Evolutionary conservation across 2,888 invertebrate species (phyloP).

Genomic region (Papilio protenor): DNA sequence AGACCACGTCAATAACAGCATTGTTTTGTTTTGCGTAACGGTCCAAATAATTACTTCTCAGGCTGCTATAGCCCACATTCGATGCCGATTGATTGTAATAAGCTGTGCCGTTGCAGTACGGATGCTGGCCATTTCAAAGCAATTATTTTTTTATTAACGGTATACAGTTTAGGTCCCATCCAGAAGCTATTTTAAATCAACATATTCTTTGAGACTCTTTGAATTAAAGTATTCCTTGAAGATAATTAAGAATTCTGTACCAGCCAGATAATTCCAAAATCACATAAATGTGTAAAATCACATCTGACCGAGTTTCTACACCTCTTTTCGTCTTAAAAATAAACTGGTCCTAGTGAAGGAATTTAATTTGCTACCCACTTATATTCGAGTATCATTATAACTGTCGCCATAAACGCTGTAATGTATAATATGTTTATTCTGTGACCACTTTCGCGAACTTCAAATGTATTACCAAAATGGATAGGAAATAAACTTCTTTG

Average conservation of each 20-base stretch:
- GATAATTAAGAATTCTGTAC: not conserved
- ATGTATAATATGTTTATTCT: no score
- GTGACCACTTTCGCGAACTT: not conserved
- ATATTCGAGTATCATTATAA: not conserved
- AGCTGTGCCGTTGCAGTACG: constrained; percentile 28
- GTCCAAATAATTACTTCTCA: constrained; percentile 21
- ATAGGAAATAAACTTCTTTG: not conserved
- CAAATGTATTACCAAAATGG: not conserved
- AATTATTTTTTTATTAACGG: constrained; percentile 19
- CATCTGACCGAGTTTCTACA: not conserved
- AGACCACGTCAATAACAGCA: not conserved
- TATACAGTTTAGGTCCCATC: not conserved
- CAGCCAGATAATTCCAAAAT: no score
- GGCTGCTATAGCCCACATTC: constrained; percentile 30
- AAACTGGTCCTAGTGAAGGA: not conserved
- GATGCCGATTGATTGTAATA: constrained; percentile 33
- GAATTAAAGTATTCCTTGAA: not conserved
- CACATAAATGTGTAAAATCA: not conserved
- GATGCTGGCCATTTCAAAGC: not conserved
- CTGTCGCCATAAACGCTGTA: not conserved
- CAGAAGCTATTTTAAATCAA: not conserved
- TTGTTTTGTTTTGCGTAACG: constrained; percentile 36
- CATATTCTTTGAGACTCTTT: not conserved
- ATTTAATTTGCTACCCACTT: no score
- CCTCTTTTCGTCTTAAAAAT: not conserved